phyloP scores from a whole-genome alignment of 1,140 invertebrate species.

The Cyclargus thomasi region DNA sequence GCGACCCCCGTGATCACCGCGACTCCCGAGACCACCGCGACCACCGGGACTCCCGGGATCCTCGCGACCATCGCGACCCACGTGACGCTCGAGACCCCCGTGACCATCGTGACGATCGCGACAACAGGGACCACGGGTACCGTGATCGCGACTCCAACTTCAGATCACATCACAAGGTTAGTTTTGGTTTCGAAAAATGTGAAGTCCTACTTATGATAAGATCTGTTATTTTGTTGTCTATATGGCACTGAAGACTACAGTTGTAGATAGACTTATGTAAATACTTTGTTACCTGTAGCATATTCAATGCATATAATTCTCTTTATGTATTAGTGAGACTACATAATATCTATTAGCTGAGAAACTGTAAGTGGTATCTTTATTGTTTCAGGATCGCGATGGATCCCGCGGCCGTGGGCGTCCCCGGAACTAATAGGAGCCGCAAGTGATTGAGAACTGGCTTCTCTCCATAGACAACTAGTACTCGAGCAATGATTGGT shows the following conservation, averaged over 20 bases:
- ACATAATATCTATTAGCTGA: too few relatives aligned
- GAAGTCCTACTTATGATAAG: too few relatives aligned
- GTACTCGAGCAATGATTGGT: conserved; percentile 64
- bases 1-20: conserved; percentile 39
- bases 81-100: conserved; percentile 23
- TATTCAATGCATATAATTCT: too few relatives aligned
- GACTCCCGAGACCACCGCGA: conserved; percentile 38
- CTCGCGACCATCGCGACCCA: conserved; percentile 24
- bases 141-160: conserved; percentile 63
- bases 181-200: conserved; percentile 17
- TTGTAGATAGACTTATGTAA: too few relatives aligned
- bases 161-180: conserved; percentile 56
- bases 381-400: conserved; percentile 61
- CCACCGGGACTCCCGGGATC: conserved; percentile 22
- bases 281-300: too few relatives aligned
- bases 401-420: conserved; percentile 67
- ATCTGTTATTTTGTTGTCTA: too few relatives aligned
- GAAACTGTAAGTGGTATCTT: background rate
- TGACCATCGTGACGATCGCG: conserved; percentile 54
- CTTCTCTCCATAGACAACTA: conserved; percentile 73
- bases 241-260: too few relatives aligned
- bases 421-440: conserved; percentile 58
- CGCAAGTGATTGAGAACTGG: conserved; percentile 58
- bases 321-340: too few relatives aligned
- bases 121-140: conserved; percentile 59